Evolutionary conservation across 2,113 vertebrate species (phyloP), one percentile per base, ranked within the genome.

Genomic region (Neofelis nebulosa): DNA sequence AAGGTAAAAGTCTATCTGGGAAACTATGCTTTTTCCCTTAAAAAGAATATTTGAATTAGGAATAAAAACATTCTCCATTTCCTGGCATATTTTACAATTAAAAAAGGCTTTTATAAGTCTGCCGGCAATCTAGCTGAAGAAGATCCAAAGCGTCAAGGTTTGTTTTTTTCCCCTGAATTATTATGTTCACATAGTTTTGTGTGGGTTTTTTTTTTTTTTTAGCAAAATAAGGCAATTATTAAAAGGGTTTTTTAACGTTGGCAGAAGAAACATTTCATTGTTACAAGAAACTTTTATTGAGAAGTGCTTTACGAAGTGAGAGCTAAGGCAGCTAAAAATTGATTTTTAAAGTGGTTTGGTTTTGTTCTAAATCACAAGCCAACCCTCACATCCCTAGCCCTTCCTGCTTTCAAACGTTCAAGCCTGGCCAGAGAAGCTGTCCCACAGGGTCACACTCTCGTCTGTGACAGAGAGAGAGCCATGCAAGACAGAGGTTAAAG

Each of bases 211-310:
- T 66, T 82, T n/a, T 79, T 78, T 76, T 76, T 84, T 93, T 91
- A 94, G 69, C 97, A 98, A 98, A 98, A 97, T 29, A 97, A 98
- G 96, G 91, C 92, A 52, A 95, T 93, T 69, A 48, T 84, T 87
- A 89, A 96, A 74, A 98, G 84, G 85, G 87, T 97, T 96, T 33
- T 38, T 68, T 96, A 91, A 73, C 73, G 12, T 96, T 98, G 95
- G 87, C 97, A 94, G 78, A 94, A 82, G 68, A 50, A 78, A 79
- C 68, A 36, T 95, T 96, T 97, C 89, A 86, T 89, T 97, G 97
- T 96, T 80, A 91, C 50, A 97, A 97, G 27, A 76, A 97, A 76
- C 23, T n/a, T 88, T 96, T 82, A 52, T 96, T 93, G 89, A 82
- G 98, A 98, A 86, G 96, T 93, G 38, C 33, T 85, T 96, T 92